These are phyloP conservation scores for Calameuta filiformis DNA, from an alignment of 2,888 invertebrate species.

Conservation along the genomic window DNA sequence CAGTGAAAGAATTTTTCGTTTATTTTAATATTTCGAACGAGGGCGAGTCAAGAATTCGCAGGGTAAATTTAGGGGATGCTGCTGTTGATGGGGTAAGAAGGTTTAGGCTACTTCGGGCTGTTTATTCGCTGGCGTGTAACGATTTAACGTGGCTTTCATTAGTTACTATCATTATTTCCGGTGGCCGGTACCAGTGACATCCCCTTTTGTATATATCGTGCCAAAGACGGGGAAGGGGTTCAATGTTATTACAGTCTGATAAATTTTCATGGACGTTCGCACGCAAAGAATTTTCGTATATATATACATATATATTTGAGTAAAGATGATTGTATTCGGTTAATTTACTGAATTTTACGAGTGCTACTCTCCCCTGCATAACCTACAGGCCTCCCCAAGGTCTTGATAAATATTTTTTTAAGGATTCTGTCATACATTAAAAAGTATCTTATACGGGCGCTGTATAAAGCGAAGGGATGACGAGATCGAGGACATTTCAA, in stretches of 20 bases:
- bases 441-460: neutral
- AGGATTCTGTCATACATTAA: neutral
- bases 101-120: neutral
- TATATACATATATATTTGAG: no score
- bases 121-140: neutral
- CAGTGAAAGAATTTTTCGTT: neutral
- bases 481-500: neutral
- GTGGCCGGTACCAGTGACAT: neutral
- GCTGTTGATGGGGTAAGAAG: neutral
- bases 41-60: neutral
- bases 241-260: neutral
- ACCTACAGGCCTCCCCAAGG: no score
- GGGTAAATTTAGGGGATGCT: neutral
- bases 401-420: neutral
- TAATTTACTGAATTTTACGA: neutral
- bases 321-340: neutral
- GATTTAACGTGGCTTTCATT: neutral
- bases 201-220: no score
- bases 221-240: neutral
- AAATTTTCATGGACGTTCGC: neutral
- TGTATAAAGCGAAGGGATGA: neutral
- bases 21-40: neutral
- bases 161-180: neutral
- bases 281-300: neutral
- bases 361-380: no score